phyloP scores from a whole-genome alignment of 2,888 invertebrate species.

The Melieria picta region DNA sequence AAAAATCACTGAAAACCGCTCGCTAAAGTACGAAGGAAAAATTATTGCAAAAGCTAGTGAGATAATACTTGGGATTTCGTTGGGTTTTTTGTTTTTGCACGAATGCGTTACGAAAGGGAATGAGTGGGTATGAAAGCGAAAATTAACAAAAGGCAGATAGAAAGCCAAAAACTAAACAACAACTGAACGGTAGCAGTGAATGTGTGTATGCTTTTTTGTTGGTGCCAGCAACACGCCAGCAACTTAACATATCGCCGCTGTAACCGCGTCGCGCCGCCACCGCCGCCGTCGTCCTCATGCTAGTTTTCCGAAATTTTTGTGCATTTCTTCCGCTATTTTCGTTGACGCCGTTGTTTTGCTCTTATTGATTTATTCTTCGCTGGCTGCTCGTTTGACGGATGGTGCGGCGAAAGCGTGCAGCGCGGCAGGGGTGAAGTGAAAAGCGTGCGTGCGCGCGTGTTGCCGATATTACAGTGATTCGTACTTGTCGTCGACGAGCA shows the following conservation, averaged over 20 bases:
- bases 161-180: no score
- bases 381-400: not conserved
- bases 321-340: conserved; percentile 7
- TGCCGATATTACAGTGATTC: conserved; percentile 30
- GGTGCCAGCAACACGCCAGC: no score
- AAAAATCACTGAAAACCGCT: not conserved
- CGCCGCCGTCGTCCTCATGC: not conserved
- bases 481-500: conserved; percentile 8
- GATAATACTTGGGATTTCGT: not conserved
- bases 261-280: not conserved
- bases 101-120: no score
- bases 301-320: not conserved
- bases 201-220: no score
- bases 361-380: conserved; percentile 18
- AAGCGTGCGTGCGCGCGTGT: conserved; percentile 32
- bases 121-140: no score
- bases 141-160: no score
- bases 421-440: not conserved
- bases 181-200: no score
- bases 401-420: not conserved
- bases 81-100: not conserved
- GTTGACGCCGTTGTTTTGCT: conserved; percentile 2
- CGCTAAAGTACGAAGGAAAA: not conserved
- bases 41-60: not conserved
- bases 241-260: no score